Percentiles rank a stretch among this genome's conserved stretches.
Evolutionary conservation across 2,888 invertebrate species (phyloP).

Genomic region (Melikaiella ostensackeni): DNA sequence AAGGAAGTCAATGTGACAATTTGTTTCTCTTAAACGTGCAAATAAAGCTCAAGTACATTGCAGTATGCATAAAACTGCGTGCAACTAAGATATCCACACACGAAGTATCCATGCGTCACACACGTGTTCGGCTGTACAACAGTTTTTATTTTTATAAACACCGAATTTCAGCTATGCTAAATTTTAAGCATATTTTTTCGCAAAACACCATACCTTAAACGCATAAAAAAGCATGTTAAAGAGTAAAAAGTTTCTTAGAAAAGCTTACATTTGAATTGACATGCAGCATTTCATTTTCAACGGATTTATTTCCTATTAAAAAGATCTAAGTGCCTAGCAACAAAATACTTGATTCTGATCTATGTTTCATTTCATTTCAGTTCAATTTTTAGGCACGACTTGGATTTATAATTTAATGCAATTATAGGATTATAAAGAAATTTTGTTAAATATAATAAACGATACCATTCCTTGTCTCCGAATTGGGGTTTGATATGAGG

Average conservation of each 20-base stretch:
- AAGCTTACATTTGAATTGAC: not conserved
- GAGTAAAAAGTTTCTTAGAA: not conserved
- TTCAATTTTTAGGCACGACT: not conserved
- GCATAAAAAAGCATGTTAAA: not conserved
- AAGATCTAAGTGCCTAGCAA: not conserved
- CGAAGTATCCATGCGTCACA: not conserved
- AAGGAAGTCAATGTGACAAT: not conserved
- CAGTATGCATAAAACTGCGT: not conserved
- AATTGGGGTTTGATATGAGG: not conserved
- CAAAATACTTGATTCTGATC: not conserved
- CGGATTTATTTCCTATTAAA: not conserved
- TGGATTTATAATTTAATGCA: not conserved
- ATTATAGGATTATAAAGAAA: not conserved
- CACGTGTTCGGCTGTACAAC: not conserved
- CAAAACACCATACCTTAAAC: not conserved
- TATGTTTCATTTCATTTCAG: slow-evolving; percentile 2
- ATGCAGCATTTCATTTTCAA: not conserved
- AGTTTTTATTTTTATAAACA: not conserved
- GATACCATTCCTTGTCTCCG: not conserved
- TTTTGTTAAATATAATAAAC: not conserved
- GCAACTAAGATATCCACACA: not conserved
- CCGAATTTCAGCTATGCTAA: not conserved
- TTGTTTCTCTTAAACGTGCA: not conserved
- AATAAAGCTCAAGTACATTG: not conserved
- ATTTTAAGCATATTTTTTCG: not conserved